Percentiles rank a stretch among this genome's conserved stretches.
Conservation (phyloP, 2,888 invertebrate genomes). For the Aquatica leii region DNA sequence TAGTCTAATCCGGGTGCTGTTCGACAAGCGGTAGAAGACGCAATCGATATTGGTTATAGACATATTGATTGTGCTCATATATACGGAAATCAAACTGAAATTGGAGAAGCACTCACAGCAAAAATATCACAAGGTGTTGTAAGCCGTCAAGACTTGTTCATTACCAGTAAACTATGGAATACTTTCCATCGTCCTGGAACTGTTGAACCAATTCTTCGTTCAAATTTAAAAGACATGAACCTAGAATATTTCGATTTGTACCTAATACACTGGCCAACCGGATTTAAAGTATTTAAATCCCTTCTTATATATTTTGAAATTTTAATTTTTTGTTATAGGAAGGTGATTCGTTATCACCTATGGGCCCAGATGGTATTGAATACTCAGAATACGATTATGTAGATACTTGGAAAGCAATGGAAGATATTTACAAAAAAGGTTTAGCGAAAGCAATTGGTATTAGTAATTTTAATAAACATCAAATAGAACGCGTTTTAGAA, state of each 20-base stretch:
- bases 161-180: constrained; percentile 76
- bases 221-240: constrained; percentile 73
- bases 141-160: constrained; percentile 72
- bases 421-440: constrained; percentile 74
- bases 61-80: constrained; percentile 74
- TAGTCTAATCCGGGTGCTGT: constrained; percentile 70
- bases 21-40: constrained; percentile 68
- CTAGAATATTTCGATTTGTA: constrained; percentile 84
- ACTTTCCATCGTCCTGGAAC: constrained; percentile 81
- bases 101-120: constrained; percentile 68
- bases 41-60: constrained; percentile 75
- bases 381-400: constrained; percentile 67
- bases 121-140: constrained; percentile 71
- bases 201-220: constrained; percentile 73
- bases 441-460: constrained; percentile 80
- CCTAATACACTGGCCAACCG: constrained; percentile 91
- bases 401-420: constrained; percentile 83
- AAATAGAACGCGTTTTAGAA: constrained; percentile 73
- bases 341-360: constrained; percentile 62
- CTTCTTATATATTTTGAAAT: background rate
- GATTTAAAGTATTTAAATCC: constrained; percentile 69
- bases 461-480: constrained; percentile 84
- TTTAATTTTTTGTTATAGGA: constrained; percentile 61
- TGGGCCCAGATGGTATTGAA: constrained; percentile 70
- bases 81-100: constrained; percentile 72